Base-by-base conservation (phyloP, 2,113 vertebrate genomes). In the Egretta garzetta region DNA sequence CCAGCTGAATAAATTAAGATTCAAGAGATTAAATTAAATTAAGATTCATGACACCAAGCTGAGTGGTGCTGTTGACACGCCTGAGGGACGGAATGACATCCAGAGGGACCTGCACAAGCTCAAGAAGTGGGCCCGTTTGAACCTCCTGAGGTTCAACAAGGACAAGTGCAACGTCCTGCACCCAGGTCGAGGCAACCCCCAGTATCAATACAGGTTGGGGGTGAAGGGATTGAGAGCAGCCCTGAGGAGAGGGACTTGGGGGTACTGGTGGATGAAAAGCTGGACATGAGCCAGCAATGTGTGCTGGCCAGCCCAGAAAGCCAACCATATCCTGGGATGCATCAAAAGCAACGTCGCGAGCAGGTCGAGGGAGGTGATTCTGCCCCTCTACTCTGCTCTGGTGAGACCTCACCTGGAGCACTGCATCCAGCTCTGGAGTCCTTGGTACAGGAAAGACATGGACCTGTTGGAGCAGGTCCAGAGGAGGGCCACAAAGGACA, bases 1-100 rank as follows among this genome's bases (percentile, higher is more conserved):
- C 24, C 79, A 92, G 30, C 4, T 88, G 62, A 93, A 90, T 80
- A 88, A 80, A 74, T 37, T 58, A 80, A 64, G 47, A 59, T 59
- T 90, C n/a, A 85, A 63, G 50, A 90, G 6, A 64, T 10, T 16
- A 80, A 89, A 77, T 35, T 68, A 63, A 74, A 80, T 41, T 64
- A 64, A 66, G 52, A 86, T 60, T 41, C 32, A 18, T 0, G 5
- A 24, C 39, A 75, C 16, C 22, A 80, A 30, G 12, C 9, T 30
- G 32, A 60, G n/a, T 26, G 28, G 13, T 56, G 39, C 4, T 1
- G 26, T 27, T 52, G 76, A 52, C 14, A n/a, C 0, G 4, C 86
- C 62, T 47, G 56, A 80, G 45, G 28, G 52, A 45, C 1, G 2
- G 55, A 24, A 55, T 80, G 18, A 33, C 76, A 39, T 26, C 22